Evolutionary conservation across 2,113 vertebrate species (phyloP).

Genomic region (Centropus bengalensis): DNA sequence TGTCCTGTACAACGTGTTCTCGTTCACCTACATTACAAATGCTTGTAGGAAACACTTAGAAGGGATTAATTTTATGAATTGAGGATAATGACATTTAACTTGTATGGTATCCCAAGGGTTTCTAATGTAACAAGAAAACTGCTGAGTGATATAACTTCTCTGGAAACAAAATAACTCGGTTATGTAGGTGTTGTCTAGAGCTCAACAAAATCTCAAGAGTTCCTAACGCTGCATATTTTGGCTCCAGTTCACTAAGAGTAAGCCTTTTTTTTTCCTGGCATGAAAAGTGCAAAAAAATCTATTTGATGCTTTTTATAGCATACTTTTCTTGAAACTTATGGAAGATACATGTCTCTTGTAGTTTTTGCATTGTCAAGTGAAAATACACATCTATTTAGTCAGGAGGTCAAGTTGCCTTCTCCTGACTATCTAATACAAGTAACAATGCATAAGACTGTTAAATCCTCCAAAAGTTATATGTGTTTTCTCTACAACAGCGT

Average conservation of each 20-base stretch:
- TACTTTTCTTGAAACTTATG: background rate
- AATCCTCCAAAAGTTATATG: no score
- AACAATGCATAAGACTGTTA: no score
- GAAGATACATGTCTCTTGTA: background rate
- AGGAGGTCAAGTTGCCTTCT: background rate
- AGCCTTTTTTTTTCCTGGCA: background rate
- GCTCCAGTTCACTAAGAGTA: background rate
- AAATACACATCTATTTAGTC: background rate
- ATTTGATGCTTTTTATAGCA: background rate
- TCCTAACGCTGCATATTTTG: background rate
- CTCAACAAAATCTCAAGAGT: constrained; percentile 20
- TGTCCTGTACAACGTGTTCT: background rate
- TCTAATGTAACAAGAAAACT: constrained; percentile 13
- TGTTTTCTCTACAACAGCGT: no score
- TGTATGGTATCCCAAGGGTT: background rate
- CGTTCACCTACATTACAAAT: background rate
- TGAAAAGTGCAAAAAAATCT: background rate
- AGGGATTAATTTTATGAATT: constrained; percentile 36
- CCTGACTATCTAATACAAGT: no score
- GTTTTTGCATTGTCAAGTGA: background rate
- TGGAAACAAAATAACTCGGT: background rate
- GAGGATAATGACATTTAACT: background rate
- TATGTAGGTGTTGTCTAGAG: background rate
- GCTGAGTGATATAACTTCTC: constrained; percentile 12
- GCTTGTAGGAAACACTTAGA: background rate